Conservation (phyloP, 2,797 vertebrate species). For the Loriculus beryllinus region DNA sequence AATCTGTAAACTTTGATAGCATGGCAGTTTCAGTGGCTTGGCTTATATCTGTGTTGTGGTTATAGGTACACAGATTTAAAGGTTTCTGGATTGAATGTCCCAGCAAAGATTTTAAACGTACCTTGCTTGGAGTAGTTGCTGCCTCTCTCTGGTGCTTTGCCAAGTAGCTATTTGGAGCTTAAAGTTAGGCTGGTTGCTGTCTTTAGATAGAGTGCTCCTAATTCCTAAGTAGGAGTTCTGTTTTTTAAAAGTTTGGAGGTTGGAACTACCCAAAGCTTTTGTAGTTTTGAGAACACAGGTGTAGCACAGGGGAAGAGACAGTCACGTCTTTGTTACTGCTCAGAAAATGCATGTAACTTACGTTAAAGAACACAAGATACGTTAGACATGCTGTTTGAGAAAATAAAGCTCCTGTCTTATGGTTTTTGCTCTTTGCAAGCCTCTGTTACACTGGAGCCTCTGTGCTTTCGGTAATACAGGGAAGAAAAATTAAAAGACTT, state of each 20-base stretch:
- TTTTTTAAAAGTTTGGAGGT: neutral
- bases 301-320: neutral
- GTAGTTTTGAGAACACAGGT: neutral
- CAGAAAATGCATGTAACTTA: neutral
- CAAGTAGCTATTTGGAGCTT: neutral
- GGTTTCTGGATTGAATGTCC: neutral
- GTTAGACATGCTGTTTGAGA: neutral
- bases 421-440: neutral
- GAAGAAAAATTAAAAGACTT: neutral
- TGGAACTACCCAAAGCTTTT: neutral
- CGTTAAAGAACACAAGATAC: neutral
- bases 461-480: neutral
- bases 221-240: neutral
- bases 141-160: neutral
- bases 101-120: neutral
- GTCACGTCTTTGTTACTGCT: neutral
- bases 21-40: slow-evolving; percentile 16
- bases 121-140: neutral
- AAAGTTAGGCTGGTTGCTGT: neutral
- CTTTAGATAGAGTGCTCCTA: neutral
- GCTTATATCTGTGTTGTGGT: neutral
- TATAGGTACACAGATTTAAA: neutral
- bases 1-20: slow-evolving; percentile 64
- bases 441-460: rapidly evolving
- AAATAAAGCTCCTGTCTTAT: neutral